A percentile compares a stretch with the other conserved stretches of the same genome.
These are phyloP conservation scores for Melanotaenia boesemani DNA, from an alignment of 2,797 vertebrate species.

Conservation along the genomic window DNA sequence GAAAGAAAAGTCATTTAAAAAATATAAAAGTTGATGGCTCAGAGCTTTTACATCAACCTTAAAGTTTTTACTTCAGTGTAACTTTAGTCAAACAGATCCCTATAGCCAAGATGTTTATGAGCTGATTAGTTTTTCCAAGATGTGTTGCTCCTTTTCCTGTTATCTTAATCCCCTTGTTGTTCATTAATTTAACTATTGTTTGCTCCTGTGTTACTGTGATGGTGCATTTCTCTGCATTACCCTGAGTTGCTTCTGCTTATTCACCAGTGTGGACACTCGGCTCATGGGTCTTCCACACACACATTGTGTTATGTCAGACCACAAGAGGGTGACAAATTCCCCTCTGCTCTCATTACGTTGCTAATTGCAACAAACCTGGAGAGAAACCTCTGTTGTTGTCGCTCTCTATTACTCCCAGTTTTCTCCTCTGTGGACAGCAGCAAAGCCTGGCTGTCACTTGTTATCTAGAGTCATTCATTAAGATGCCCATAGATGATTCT, in stretches of 20 bases:
- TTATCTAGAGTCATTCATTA: slow-evolving; percentile 44
- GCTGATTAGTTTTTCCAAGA: slow-evolving; percentile 29
- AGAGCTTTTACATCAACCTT: slow-evolving; percentile 15
- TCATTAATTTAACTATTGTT: slow-evolving; percentile 48
- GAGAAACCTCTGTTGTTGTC: slow-evolving; percentile 25
- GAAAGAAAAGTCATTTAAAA: neutral
- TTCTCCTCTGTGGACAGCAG: slow-evolving; percentile 61
- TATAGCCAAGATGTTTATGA: slow-evolving; percentile 45
- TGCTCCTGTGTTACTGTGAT: slow-evolving; percentile 55
- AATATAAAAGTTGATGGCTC: neutral
- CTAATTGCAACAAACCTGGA: slow-evolving; percentile 63
- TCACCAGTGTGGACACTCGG: slow-evolving; percentile 11
- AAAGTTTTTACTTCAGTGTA: slow-evolving; percentile 25
- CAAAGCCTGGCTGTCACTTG: slow-evolving; percentile 58
- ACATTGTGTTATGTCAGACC: slow-evolving; percentile 40
- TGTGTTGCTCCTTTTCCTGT: slow-evolving; percentile 50
- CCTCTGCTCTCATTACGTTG: slow-evolving; percentile 62
- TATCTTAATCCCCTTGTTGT: slow-evolving; percentile 63
- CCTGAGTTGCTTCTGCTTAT: slow-evolving; percentile 22
- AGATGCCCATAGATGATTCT: slow-evolving; percentile 58
- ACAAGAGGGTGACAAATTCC: slow-evolving; percentile 43
- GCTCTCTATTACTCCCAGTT: slow-evolving; percentile 23
- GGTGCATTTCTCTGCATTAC: slow-evolving; percentile 40
- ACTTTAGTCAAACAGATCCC: slow-evolving; percentile 17
- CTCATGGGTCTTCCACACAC: slow-evolving; percentile 18